Base-by-base conservation (phyloP, 2,113 vertebrate genomes). In the Odontesthes bonariensis region DNA sequence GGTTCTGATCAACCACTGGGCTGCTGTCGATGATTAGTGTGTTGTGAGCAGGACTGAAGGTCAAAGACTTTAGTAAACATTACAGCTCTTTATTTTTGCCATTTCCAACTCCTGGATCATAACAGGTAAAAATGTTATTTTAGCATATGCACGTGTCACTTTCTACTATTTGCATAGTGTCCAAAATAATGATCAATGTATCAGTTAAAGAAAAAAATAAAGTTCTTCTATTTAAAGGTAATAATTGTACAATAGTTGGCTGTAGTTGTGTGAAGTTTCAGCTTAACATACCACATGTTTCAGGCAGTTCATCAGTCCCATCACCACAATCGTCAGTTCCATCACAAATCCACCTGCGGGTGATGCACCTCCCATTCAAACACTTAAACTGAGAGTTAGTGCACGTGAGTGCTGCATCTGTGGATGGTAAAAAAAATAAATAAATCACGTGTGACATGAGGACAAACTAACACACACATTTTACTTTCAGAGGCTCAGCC, bases 321-420 rank as follows among this genome's bases (percentile, higher is more conserved):
- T 97, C 96, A 0, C 62, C 75, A 60, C 97, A 98, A 49, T 98
- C 97, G 0, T 96, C 49, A 0, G 0, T 58, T 6, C 92, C 94
- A 5, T 98, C 96, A 13, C 97, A 98, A 2, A 96, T 81, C 96
- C 96, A 98, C 14, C 72, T 91, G 35, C 32, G 76, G 11, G 94
- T 86, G 73, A 98, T 83, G 69, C 96, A 98, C 2, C 72, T 85
- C 10, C 94, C 94, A 0, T 95, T 94, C 1, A 27, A 79, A 49
- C 96, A 98, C 20, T 47, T 89, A 59, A 97, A 94, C 87, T 95
- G 92, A 0, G 69, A 77, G 47, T 84, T 69, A 6, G 38, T 83
- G 74, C 96, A 98, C 0, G 6, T 69, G 14, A 8, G 17, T 2
- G 74, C 73, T 0, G 89, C 86, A 59, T 77, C 92, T 92, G 88